Evolutionary conservation across 1,140 invertebrate genomes (phyloP), one percentile per base, ranked within the genome.

Genomic region (Neodiprion fabricii): DNA sequence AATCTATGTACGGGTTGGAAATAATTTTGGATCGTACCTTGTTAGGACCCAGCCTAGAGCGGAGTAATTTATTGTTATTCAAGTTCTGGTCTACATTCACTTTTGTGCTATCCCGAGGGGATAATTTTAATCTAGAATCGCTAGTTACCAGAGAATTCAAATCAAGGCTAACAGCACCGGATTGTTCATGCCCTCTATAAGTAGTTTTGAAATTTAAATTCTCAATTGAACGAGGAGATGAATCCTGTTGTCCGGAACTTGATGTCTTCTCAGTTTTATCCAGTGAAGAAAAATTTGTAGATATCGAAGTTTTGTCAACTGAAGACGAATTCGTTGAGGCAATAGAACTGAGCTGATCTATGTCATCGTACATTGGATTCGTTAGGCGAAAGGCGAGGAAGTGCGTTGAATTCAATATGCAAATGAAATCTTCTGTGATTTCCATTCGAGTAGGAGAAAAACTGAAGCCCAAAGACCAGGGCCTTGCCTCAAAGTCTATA

Each of bases 401-500:
- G 70, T 83, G 80, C 1, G 76, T 75, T 11, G 79, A 71, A 78
- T 90, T 89, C 86, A 91, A 88, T 40, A 88, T 86, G 12, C 89
- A 88, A 68, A 93, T 83, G 77, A 92, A 91, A 81, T 92, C 91
- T 79, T 93, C 92, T 12, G 89, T 86, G 11, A 92, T 85, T 50
- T 88, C 85, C 67, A 93, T 84, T 47, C 85, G 80, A 1, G 79
- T 86, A 0, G 91, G 91, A 61, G 75, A 75, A 81, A 92, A 93
- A 72, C 85, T 86, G 53, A 91, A 85, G 68, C 89, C 89, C 9
- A 91, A 79, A 4, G 85, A 84, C 78, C 87, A 86, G 9, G 83
- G 79, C 77, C 84, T 86, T 72, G 90, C 90, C 76, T 93, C 92
- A 83, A 94, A 93, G 79, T 94, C 92, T 70, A 92, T 86, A 76